phyloP scores from a whole-genome alignment of 2,113 vertebrate species.

The Microcebus griseorufus region DNA sequence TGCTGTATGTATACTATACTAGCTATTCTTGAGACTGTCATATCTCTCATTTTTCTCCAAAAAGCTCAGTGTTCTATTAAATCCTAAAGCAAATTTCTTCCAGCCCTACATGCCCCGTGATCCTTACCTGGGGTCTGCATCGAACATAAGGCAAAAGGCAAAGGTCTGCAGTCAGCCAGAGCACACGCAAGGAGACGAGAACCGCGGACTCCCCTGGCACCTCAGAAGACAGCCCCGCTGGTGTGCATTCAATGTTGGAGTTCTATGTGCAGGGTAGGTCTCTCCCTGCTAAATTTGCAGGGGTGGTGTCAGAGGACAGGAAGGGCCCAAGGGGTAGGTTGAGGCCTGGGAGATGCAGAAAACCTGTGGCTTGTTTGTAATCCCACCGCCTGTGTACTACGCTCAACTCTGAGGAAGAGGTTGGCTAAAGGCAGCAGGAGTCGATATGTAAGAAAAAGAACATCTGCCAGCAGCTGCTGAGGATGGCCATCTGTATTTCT shows the following conservation, averaged over 20 bases:
- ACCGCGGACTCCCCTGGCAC: background rate
- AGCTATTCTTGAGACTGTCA: background rate
- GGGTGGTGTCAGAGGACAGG: background rate
- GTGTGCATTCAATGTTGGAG: background rate
- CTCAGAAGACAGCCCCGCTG: background rate
- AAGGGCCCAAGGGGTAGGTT: background rate
- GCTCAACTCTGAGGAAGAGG: background rate
- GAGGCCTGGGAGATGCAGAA: background rate
- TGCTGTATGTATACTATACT: background rate
- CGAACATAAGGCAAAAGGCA: background rate
- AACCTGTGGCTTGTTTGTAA: background rate
- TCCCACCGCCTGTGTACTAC: background rate
- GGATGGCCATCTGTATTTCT: background rate
- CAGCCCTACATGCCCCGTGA: background rate
- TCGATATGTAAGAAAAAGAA: background rate
- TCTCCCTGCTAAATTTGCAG: background rate
- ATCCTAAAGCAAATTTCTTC: background rate
- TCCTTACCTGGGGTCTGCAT: background rate
- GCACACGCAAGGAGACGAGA: background rate
- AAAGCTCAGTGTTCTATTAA: background rate
- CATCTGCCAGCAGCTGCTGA: fast-evolving
- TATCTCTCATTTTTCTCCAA: background rate
- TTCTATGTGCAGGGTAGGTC: background rate
- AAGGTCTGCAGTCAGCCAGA: background rate
- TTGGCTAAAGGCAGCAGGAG: too few species aligned